A percentile compares a stretch with the other conserved stretches of the same genome.
phyloP scores from a whole-genome alignment of 2,113 vertebrate genomes.

The Odobenus rosmarus region DNA sequence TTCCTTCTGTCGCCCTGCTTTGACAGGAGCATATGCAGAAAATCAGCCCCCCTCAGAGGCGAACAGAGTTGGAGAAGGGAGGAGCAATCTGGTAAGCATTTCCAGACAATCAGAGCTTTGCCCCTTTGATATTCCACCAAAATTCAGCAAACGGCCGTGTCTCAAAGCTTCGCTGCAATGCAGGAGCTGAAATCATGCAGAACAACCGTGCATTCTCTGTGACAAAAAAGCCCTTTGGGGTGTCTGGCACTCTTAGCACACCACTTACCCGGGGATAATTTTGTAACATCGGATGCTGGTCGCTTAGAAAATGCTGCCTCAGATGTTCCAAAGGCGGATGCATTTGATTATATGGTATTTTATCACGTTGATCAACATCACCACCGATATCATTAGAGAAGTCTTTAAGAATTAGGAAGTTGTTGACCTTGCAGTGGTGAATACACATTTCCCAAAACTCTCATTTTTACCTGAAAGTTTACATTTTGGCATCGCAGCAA shows the following conservation, averaged over 20 bases:
- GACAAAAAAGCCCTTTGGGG: background rate
- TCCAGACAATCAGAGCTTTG: too few species aligned
- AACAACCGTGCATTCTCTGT: background rate
- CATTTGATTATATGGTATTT: background rate
- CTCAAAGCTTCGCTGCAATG: accelerated
- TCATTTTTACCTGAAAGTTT: background rate
- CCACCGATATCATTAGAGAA: background rate
- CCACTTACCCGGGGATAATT: too few species aligned
- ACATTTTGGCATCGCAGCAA: background rate
- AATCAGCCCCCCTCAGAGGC: accelerated
- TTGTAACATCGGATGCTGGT: accelerated
- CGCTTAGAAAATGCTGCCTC: background rate
- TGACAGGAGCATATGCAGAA: background rate
- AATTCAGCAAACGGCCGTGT: too few species aligned
- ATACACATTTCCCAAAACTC: background rate
- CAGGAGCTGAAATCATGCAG: accelerated
- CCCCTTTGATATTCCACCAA: background rate
- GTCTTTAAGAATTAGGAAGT: background rate
- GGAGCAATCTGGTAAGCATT: background rate
- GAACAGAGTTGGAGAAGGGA: accelerated
- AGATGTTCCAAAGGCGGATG: background rate
- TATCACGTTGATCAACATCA: background rate
- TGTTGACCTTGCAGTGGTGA: background rate
- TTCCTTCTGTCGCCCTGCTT: background rate
- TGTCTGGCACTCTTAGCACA: background rate